These are phyloP conservation scores for Cecropterus lyciades DNA, from an alignment of 1,140 invertebrate genomes.

Conservation along the genomic window DNA sequence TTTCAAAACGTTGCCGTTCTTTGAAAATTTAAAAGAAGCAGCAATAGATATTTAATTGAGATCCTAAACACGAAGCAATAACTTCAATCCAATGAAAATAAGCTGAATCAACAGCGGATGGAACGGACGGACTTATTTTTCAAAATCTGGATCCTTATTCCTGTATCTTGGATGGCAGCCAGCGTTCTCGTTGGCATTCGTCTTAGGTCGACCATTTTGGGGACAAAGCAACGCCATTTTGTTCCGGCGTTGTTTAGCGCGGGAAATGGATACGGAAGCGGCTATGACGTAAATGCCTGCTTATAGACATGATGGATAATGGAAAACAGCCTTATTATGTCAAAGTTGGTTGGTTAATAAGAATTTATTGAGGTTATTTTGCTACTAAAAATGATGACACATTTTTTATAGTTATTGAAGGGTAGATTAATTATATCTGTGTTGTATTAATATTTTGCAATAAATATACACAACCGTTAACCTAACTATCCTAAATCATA, in stretches of 20 bases:
- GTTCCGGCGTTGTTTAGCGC: slow-evolving; percentile 39
- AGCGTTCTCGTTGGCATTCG: slow-evolving; percentile 33
- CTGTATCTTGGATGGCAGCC: slow-evolving; percentile 42
- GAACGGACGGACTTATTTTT: slow-evolving; percentile 32
- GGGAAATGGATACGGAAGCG: slow-evolving; percentile 36
- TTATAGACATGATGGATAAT: slow-evolving; percentile 6
- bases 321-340: not conserved
- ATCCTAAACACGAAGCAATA: not conserved
- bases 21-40: too few relatives aligned
- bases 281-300: not conserved
- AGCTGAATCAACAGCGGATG: slow-evolving; percentile 23
- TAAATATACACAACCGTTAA: too few relatives aligned
- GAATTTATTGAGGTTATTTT: not conserved
- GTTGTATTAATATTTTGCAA: too few relatives aligned
- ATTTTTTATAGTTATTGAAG: too few relatives aligned
- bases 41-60: not conserved
- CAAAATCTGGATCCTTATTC: slow-evolving; percentile 26
- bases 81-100: slow-evolving; percentile 20
- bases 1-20: too few relatives aligned
- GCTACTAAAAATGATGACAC: not conserved
- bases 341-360: not conserved
- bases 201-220: slow-evolving; percentile 46
- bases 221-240: slow-evolving; percentile 51
- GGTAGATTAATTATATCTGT: too few relatives aligned
- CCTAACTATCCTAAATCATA: too few relatives aligned